Conservation (phyloP, 2,797 vertebrate species). For the Karalla daura region DNA sequence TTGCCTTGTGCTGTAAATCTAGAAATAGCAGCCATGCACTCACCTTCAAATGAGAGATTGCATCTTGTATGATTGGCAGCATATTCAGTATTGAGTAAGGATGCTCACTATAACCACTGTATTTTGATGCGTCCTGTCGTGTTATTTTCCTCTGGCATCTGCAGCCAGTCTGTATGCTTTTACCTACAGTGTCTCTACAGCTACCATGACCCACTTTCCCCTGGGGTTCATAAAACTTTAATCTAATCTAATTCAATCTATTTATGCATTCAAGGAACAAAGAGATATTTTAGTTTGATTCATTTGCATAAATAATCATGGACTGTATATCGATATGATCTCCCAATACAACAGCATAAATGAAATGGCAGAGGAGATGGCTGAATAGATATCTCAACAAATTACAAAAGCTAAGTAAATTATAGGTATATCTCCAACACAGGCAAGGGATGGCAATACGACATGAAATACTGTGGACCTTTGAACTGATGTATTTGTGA, state of each 20-base stretch:
- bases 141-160: slow-evolving; percentile 23
- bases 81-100: not conserved
- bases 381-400: slow-evolving; percentile 16
- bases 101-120: not conserved
- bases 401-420: slow-evolving; percentile 8
- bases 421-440: not conserved
- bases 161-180: slow-evolving; percentile 46
- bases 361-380: not conserved
- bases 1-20: slow-evolving; percentile 32
- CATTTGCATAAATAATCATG: slow-evolving; percentile 36
- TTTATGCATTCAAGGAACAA: slow-evolving; percentile 60
- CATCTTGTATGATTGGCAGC: not conserved
- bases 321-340: slow-evolving; percentile 17
- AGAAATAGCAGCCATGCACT: slow-evolving; percentile 11
- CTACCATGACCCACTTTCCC: slow-evolving; percentile 72
- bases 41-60: slow-evolving; percentile 9
- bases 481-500: too few species aligned
- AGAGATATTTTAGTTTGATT: slow-evolving; percentile 40
- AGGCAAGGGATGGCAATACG: not conserved
- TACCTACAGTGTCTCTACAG: slow-evolving; percentile 42
- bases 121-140: slow-evolving; percentile 9
- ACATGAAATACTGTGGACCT: slow-evolving; percentile 17
- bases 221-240: slow-evolving; percentile 74
- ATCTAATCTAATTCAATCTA: slow-evolving; percentile 63
- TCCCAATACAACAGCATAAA: slow-evolving; percentile 9